Evolutionary conservation across 1,140 invertebrate genomes (phyloP), one percentile per base, ranked within the genome.

Genomic region (Zophobas morio): DNA sequence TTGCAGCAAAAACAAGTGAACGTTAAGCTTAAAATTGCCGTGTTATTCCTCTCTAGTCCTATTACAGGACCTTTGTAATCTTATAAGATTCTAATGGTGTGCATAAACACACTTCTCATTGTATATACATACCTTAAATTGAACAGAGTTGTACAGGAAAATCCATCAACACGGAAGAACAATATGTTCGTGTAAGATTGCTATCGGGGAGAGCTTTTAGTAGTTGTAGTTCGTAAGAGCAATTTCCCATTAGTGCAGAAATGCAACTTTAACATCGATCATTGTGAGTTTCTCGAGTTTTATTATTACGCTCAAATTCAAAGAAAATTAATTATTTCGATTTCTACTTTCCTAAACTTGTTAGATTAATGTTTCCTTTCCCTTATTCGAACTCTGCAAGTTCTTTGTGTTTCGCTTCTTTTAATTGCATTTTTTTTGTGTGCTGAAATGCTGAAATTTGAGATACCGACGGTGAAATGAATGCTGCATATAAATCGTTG

Each of bases 241-340:
- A 66, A 66, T 66, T 66, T 66, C 39, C 60, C 60, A 66, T 66
- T 66, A 66, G 60, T 66, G 60, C 60, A 42, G 60, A 66, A 63
- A 66, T 66, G 60, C 60, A 66, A 66, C 60, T 66, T 66, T 40
- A 32, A 42, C 60, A 66, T 66, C 60, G 60, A 66, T 66, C 60
- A 66, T 66, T 39, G 35, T 39, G 35, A 39, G 57, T 36, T 66
- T 66, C 60, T 40, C 33, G 60, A 42, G 60, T 63, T 63, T 63
- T 63, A 63, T 63, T 63, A 63, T 63, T 63, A 37, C 57, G 32
- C 57, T 63, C 37, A 42, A 66, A 66, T 66, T 66, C 60, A 66
- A 66, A 66, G 60, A 66, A 66, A 66, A 66, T 66, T 66, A 66
- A 66, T 66, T 66, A 66, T 66, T 66, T 46, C 60, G 60, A 66